Evolutionary conservation across 2,113 vertebrate genomes (phyloP).

Genomic region (Carollia perspicillata): DNA sequence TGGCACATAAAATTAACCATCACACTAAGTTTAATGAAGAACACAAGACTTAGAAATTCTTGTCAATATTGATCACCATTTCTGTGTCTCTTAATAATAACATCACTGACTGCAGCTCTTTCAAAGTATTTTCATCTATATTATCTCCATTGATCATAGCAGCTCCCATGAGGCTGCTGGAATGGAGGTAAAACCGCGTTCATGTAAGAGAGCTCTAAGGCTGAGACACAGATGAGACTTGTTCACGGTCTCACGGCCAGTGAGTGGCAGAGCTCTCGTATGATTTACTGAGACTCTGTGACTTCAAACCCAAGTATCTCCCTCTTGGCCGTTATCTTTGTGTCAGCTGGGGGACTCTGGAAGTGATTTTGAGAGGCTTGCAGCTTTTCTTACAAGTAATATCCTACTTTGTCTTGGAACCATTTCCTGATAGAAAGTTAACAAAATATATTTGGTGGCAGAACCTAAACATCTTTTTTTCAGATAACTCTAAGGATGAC

Average conservation of each 20-base stretch:
- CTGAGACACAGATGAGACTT: background rate
- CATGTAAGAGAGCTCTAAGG: background rate
- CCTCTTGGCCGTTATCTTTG: background rate
- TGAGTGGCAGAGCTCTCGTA: background rate
- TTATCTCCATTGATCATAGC: background rate
- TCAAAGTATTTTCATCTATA: constrained; percentile 1
- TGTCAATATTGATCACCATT: background rate
- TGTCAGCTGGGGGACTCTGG: background rate
- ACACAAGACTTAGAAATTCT: background rate
- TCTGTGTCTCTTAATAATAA: background rate
- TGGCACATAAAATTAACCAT: background rate
- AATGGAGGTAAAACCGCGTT: background rate
- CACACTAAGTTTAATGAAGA: background rate
- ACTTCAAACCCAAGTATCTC: background rate
- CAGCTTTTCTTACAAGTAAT: constrained; percentile 22
- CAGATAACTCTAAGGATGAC: constrained; percentile 64
- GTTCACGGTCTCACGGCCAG: background rate
- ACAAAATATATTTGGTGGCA: constrained; percentile 5
- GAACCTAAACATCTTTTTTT: constrained; percentile 62
- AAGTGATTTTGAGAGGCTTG: constrained; percentile 23
- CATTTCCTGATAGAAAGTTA: constrained; percentile 37
- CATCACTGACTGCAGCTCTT: background rate
- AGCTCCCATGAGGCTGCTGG: background rate
- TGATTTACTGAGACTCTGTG: background rate
- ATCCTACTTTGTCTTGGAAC: background rate